Evolutionary conservation across 2,888 invertebrate species (phyloP).

Genomic region (Philaethria dido): DNA sequence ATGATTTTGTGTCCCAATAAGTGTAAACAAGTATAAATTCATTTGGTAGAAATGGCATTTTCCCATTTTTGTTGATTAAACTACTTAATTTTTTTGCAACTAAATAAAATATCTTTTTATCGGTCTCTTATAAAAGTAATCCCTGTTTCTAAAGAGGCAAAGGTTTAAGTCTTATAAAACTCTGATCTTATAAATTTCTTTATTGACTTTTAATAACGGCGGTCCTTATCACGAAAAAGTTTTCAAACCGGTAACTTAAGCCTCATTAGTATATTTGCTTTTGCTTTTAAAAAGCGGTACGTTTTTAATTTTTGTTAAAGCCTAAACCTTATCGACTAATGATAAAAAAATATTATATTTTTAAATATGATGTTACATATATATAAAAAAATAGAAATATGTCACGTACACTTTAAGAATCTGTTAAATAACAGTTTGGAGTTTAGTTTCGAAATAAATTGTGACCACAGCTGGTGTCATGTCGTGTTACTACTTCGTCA

Average conservation of each 20-base stretch:
- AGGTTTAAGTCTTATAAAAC: background rate
- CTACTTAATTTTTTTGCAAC: too few species aligned
- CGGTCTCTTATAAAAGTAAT: background rate
- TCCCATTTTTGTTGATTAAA: slow-evolving; percentile 19
- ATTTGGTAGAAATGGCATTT: slow-evolving; percentile 8
- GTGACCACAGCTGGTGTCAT: slow-evolving; percentile 31
- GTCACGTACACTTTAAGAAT: background rate
- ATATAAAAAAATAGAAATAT: background rate
- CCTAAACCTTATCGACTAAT: background rate
- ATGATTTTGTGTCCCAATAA: slow-evolving; percentile 20
- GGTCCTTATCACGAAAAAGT: slow-evolving; percentile 23
- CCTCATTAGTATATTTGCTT: slow-evolving; percentile 23
- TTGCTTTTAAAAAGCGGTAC: background rate
- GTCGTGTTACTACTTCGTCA: slow-evolving; percentile 31
- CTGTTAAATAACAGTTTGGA: background rate
- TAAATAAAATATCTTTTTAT: background rate
- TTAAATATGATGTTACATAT: background rate
- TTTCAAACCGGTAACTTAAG: slow-evolving; percentile 19
- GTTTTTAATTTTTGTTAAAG: background rate
- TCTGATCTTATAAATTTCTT: background rate
- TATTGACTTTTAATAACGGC: slow-evolving; percentile 21
- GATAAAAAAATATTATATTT: background rate
- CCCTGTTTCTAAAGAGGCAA: background rate
- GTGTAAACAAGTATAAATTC: slow-evolving; percentile 31
- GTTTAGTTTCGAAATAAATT: slow-evolving; percentile 36